A percentile compares a stretch with the other conserved stretches of the same genome.
phyloP scores from a whole-genome alignment of 2,888 invertebrate genomes.

The Leucoma salicis region DNA sequence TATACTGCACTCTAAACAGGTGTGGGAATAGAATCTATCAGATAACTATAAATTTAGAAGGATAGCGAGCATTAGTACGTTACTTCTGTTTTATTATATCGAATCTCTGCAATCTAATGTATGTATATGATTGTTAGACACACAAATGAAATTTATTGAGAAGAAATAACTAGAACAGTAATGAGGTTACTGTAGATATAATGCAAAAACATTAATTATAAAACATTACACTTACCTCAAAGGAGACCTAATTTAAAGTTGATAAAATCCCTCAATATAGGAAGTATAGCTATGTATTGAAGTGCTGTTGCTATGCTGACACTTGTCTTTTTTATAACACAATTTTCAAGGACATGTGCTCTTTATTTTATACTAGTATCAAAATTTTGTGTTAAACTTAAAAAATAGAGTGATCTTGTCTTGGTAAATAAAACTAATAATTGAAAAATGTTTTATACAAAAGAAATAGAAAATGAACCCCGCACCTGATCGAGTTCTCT shows the following conservation, averaged over 20 bases:
- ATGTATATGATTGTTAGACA: no score
- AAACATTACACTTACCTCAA: constrained; percentile 54
- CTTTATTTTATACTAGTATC: constrained; percentile 37
- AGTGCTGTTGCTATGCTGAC: constrained; percentile 79
- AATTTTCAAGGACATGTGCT: constrained; percentile 75
- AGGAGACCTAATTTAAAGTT: constrained; percentile 43
- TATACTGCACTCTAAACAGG: no score
- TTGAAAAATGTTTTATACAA: constrained; percentile 43
- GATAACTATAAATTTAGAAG: no score
- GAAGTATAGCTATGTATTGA: constrained; percentile 51
- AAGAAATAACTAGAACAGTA: no score
- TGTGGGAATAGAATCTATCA: no score
- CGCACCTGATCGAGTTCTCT: constrained; percentile 24
- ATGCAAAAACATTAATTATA: no score
- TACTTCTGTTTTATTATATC: no score
- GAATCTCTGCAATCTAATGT: no score
- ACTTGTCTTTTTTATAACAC: constrained; percentile 69
- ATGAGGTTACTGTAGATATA: no score
- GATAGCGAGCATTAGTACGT: no score
- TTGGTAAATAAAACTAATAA: constrained; percentile 36
- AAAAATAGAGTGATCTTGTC: constrained; percentile 29
- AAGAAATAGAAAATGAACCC: constrained; percentile 53
- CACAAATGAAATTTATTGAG: no score
- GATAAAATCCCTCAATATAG: constrained; percentile 51
- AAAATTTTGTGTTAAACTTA: constrained; percentile 26